Evolutionary conservation across 2,113 vertebrate species (phyloP), one percentile per base, ranked within the genome.

Genomic region (Podarcis raffonei): DNA sequence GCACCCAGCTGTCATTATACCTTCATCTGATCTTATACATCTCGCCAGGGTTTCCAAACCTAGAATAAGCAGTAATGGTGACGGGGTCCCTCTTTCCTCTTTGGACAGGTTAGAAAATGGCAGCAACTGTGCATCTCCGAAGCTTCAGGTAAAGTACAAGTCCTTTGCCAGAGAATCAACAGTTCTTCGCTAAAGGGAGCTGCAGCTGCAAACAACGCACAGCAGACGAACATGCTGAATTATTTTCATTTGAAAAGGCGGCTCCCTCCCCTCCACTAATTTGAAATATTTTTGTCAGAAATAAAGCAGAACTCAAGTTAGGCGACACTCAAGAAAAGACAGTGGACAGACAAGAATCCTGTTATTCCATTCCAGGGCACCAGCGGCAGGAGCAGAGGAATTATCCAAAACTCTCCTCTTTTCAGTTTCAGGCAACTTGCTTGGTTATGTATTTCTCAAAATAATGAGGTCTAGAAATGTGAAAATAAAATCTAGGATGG

Each of bases 71-170:
- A 48, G 48, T 48, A 3, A 48, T 48, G 48, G 48, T 48, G 48
- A 48, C 48, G 48, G 48, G 48, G 48, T 48, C 48, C 48, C 48
- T 30, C 4, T 39, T 25, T 57, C 15, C 65, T 83, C 42, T 59
- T 30, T 86, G 80, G 32, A 0, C 94, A 97, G 97, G 86, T 59
- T 97, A 95, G 97, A 97, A 90, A 97, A 97, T 0, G 96, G 96
- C 75, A 95, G 87, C 0, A 95, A 95, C 84, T 96, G 92, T 2
- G 1, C 22, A 5, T 97, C 97, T 87, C 96, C 97, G 48, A 96
- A 96, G 71, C 92, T 94, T 74, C 97, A 97, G 97, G 97, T 97
- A 91, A 71, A 79, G 27, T 25, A 16, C 35, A 25, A 22, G 22
- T 12, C 15, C 48, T 37, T 37, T 57, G 22, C 13, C 7, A 27